These are phyloP conservation scores for Folsomia candida DNA, from an alignment of 2,888 invertebrate genomes.

Conservation along the genomic window DNA sequence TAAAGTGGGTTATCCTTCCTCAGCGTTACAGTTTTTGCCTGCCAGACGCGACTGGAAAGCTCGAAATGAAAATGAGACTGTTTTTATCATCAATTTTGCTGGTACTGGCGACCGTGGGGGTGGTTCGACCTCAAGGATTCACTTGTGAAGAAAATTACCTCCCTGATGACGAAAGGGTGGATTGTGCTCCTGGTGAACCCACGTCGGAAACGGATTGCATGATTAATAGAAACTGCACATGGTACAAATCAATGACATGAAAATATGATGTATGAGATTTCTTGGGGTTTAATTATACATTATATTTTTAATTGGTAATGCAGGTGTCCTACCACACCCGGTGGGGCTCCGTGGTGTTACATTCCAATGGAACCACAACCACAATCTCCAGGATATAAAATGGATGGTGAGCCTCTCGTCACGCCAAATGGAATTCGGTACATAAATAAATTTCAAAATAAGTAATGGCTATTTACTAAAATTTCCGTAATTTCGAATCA, in stretches of 20 bases:
- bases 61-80: too few species aligned
- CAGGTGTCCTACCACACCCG: conserved; percentile 9
- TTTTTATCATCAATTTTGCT: too few species aligned
- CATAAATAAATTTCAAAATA: not conserved
- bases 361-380: conserved; percentile 7
- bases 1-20: too few species aligned
- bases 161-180: conserved; percentile 26
- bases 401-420: conserved; percentile 36
- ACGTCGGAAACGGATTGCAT: conserved; percentile 20
- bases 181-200: conserved; percentile 22
- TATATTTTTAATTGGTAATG: too few species aligned
- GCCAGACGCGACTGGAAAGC: too few species aligned
- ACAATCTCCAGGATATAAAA: conserved; percentile 29
- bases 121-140: conserved; percentile 21
- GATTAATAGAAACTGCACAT: conserved; percentile 21
- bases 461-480: not conserved
- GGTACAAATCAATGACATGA: conserved; percentile 8
- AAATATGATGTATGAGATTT: not conserved
- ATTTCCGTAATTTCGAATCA: too few species aligned
- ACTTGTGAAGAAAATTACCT: conserved; percentile 27
- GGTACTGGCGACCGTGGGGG: too few species aligned
- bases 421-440: conserved; percentile 36
- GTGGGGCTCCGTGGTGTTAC: conserved; percentile 27
- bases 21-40: too few species aligned
- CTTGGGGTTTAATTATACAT: not conserved